A percentile compares a stretch with the other conserved stretches of the same genome.
These are phyloP conservation scores for Menidia menidia DNA, from an alignment of 2,797 vertebrate species.

Conservation along the genomic window DNA sequence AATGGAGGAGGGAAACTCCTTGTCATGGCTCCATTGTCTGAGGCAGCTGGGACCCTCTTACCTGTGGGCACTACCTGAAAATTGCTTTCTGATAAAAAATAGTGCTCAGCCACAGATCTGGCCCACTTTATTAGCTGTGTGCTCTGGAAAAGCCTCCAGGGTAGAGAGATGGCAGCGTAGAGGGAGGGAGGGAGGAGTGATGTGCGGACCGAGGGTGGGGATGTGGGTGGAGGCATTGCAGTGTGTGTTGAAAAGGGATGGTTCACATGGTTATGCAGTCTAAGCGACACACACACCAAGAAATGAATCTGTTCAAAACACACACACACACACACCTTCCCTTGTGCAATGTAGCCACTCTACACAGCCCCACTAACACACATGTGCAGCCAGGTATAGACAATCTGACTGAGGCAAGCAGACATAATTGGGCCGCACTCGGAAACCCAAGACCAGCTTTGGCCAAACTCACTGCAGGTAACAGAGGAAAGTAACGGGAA, in stretches of 20 bases:
- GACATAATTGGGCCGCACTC: conserved; percentile 78
- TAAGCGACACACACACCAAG: conserved; percentile 26
- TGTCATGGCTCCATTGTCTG: conserved; percentile 74
- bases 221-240: neutral
- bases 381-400: conserved; percentile 74
- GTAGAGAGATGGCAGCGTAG: conserved; percentile 51
- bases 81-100: conserved; percentile 84
- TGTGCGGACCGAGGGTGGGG: conserved; percentile 15
- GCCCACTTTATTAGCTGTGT: conserved; percentile 83
- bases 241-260: no score
- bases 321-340: conserved; percentile 26
- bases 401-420: conserved; percentile 72
- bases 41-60: conserved; percentile 61
- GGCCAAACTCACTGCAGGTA: conserved; percentile 48
- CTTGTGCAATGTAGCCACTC: conserved; percentile 58
- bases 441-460: conserved; percentile 43
- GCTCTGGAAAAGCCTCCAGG: conserved; percentile 79
- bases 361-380: conserved; percentile 61
- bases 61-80: conserved; percentile 81
- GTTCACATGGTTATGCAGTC: conserved; percentile 11
- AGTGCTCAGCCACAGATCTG: conserved; percentile 77
- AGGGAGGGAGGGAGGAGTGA: conserved; percentile 33
- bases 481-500: conserved; percentile 64
- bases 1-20: conserved; percentile 67
- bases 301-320: conserved; percentile 6